Conservation (phyloP, 1,140 invertebrate species). For the Pseudomyrmex pallidus region DNA sequence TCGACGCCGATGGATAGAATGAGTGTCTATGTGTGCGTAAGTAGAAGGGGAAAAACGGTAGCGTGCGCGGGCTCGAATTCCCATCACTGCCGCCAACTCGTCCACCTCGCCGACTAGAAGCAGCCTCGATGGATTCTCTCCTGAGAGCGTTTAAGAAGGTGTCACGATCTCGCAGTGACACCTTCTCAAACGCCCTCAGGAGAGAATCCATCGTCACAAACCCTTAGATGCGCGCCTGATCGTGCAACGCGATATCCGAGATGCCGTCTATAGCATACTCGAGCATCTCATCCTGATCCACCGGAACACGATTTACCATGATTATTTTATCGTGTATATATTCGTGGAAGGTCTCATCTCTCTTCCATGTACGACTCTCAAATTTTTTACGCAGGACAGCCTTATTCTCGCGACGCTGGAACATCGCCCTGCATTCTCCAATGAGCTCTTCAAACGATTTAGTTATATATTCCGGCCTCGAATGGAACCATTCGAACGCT, state of each 20-base stretch:
- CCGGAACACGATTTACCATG: conserved; percentile 6
- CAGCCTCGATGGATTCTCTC: too few species aligned
- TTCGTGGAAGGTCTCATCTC: conserved; percentile 23
- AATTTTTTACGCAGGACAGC: not conserved
- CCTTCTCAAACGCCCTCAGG: not conserved
- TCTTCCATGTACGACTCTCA: conserved; percentile 6
- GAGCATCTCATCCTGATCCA: conserved; percentile 35
- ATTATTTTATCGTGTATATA: conserved; percentile 37
- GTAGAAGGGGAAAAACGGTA: too few species aligned
- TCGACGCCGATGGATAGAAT: too few species aligned
- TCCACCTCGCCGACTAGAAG: not conserved
- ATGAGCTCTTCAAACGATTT: conserved; percentile 19
- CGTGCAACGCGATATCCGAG: conserved; percentile 26
- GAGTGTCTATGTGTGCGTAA: too few species aligned
- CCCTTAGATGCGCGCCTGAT: conserved; percentile 35
- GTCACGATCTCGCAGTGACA: not conserved
- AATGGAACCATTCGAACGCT: conserved; percentile 49
- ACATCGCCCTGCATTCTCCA: not conserved
- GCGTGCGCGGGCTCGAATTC: too few species aligned
- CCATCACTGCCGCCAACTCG: too few species aligned
- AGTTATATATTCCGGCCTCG: conserved; percentile 26
- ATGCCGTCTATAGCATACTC: conserved; percentile 54
- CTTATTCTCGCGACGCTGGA: not conserved
- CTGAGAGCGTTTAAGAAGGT: too few species aligned
- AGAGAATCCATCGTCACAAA: not conserved